A percentile compares a stretch with the other conserved stretches of the same genome.
phyloP scores from a whole-genome alignment of 1,140 invertebrate species.

The Forficula auricularia region DNA sequence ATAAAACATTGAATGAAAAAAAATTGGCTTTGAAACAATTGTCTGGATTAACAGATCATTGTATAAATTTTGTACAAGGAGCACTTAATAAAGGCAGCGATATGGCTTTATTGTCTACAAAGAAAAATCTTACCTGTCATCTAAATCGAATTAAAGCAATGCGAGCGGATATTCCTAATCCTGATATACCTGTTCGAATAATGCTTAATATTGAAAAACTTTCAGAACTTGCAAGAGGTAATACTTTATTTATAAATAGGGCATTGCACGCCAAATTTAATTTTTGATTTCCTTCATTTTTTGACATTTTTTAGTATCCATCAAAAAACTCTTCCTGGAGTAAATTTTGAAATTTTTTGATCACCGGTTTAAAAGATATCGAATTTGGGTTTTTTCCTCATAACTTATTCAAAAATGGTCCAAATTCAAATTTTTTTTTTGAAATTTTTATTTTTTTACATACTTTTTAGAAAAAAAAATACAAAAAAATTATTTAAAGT shows the following conservation, averaged over 20 bases:
- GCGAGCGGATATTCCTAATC: constrained; percentile 65
- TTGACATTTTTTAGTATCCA: too few species aligned
- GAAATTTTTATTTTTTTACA: too few species aligned
- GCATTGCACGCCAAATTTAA: too few species aligned
- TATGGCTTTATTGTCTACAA: constrained; percentile 65
- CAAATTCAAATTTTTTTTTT: too few species aligned
- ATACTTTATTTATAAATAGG: constrained; percentile 11
- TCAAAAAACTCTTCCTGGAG: too few species aligned
- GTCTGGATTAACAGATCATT: constrained; percentile 68
- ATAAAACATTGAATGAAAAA: constrained; percentile 64
- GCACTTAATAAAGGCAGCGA: constrained; percentile 63
- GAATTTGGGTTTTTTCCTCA: too few species aligned
- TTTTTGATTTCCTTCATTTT: too few species aligned
- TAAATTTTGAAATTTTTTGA: too few species aligned
- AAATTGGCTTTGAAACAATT: constrained; percentile 60
- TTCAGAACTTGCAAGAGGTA: constrained; percentile 56
- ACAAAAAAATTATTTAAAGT: too few species aligned
- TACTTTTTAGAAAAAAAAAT: too few species aligned
- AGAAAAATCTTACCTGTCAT: constrained; percentile 47
- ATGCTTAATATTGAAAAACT: constrained; percentile 57
- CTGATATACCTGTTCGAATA: constrained; percentile 64
- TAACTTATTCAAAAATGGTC: too few species aligned
- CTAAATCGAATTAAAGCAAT: constrained; percentile 59
- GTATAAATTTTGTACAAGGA: constrained; percentile 61
- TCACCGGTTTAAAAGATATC: too few species aligned